Evolutionary conservation across 2,113 vertebrate genomes (phyloP), one percentile per base, ranked within the genome.

Genomic region (Pedionomus torquatus): DNA sequence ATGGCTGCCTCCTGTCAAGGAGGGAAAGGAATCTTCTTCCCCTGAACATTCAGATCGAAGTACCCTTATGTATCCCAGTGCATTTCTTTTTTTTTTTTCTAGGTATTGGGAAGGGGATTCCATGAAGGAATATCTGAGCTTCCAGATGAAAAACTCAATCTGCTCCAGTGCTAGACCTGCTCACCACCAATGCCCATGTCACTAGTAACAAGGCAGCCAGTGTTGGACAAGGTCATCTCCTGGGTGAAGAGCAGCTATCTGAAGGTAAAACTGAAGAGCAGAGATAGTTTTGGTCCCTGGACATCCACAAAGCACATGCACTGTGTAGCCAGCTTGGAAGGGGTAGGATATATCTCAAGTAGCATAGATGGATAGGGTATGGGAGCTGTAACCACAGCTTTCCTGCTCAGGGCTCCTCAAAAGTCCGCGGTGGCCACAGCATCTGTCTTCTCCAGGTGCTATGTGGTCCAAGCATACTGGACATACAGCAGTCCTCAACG

Each of bases 31-130:
- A 21, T 51, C 57, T 81, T 39, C 31, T 43, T 41, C 43, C 78
- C 39, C 43, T 54, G 46, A 37, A 20, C 28, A 78, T 18, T 57
- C 57, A 35, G 9, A 20, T 58, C 51, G 52, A 48, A 82, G 77
- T 13, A 30, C 33, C 21, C 44, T 57, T 41, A 31, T 1, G 0
- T n/a, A 35, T 55, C 61, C 65, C 0, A 0, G 37, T 55, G 21
- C 15, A 5, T 26, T 85, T 17, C 28, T 69, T 77, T 28, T 78
- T 30, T 49, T 68, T 77, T 23, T 78, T 41, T 4, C 46, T 37
- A 63, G 55, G 52, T 8, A 7, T 30, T 58, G 21, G 46, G 20
- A 46, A 46, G 46, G 46, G 46, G 46, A 46, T 46, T 20, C 46
- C 46, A 46, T 77, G 69, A 51, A 70, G 37, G 23, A 7, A 23